Evolutionary conservation across 2,113 vertebrate genomes (phyloP).

Genomic region (Bos javanicus): DNA sequence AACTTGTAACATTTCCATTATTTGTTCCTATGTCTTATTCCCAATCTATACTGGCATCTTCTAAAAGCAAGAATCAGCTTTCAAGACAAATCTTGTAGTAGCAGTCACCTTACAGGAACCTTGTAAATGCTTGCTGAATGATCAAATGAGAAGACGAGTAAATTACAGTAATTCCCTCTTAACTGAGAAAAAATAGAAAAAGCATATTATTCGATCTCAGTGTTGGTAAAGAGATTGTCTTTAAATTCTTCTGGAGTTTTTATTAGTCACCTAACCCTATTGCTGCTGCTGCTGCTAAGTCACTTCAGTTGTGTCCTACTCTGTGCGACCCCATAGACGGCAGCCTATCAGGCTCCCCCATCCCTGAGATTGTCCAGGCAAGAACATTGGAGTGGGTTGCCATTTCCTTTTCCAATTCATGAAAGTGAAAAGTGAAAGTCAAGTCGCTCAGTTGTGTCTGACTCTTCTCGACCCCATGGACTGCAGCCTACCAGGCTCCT

Average conservation of each 20-base stretch:
- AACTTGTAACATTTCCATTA: neutral
- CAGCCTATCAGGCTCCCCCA: too few species aligned
- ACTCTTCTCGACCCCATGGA: too few species aligned
- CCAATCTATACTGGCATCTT: neutral
- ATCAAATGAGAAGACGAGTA: neutral
- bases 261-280: neutral
- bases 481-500: too few species aligned
- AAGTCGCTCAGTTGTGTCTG: too few species aligned
- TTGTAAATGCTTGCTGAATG: neutral
- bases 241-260: neutral
- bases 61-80: neutral
- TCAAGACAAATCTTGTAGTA: neutral
- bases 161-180: neutral
- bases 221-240: neutral
- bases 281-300: neutral
- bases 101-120: neutral
- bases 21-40: neutral
- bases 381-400: too few species aligned
- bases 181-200: neutral
- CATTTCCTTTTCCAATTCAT: too few species aligned
- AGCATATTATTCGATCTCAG: neutral
- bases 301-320: too few species aligned
- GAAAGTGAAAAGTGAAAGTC: too few species aligned
- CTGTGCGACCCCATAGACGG: too few species aligned
- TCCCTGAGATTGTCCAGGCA: too few species aligned